Percentiles rank a stretch among this genome's conserved stretches.
phyloP scores from a whole-genome alignment of 2,113 vertebrate species.

The Zosterops pallidus region DNA sequence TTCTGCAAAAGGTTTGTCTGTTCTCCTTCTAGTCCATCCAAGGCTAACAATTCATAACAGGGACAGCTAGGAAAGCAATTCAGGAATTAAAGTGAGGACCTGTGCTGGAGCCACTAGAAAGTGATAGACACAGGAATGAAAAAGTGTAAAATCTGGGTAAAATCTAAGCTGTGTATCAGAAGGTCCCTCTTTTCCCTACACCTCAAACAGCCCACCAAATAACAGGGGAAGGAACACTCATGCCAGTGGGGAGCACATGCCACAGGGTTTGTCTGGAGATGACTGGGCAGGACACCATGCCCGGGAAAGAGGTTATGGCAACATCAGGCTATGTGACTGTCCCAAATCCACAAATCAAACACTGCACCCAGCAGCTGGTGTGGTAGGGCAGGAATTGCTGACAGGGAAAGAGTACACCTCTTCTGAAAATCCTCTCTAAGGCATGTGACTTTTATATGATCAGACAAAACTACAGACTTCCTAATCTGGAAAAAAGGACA shows the following conservation, averaged over 20 bases:
- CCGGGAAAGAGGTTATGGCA: not conserved
- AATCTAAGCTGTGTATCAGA: not conserved
- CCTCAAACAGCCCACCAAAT: not conserved
- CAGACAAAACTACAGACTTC: not conserved
- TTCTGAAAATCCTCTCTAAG: not conserved
- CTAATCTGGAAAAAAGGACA: not conserved
- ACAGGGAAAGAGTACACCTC: not conserved
- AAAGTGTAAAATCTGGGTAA: not conserved
- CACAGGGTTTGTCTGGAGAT: not conserved
- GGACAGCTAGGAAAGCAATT: not conserved
- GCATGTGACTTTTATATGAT: not conserved
- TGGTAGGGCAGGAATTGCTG: not conserved
- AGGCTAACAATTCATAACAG: not conserved
- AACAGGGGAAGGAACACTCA: not conserved
- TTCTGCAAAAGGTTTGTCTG: not conserved
- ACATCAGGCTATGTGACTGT: fast-evolving
- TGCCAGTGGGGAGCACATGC: fast-evolving
- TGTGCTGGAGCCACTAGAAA: not conserved
- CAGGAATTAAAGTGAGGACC: not conserved
- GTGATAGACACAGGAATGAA: not conserved
- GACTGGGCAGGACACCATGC: not conserved
- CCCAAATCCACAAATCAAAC: not conserved
- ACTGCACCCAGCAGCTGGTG: fast-evolving
- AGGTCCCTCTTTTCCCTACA: not conserved
- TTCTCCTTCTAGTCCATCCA: not conserved